phyloP scores from a whole-genome alignment of 2,888 invertebrate species.

The Hirtodrosophila trivittata region DNA sequence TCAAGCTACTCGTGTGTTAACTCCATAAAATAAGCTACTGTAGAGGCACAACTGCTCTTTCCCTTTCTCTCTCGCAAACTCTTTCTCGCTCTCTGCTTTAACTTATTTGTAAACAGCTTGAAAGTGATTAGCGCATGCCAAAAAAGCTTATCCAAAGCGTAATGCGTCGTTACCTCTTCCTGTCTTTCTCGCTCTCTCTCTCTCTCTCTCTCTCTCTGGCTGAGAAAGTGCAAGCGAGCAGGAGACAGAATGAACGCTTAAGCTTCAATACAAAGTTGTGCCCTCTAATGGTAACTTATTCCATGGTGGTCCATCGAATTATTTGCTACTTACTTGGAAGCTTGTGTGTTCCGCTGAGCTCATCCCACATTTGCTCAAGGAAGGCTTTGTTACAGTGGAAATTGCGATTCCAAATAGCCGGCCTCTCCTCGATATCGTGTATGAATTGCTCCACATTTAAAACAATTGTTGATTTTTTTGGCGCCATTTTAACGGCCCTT shows the following conservation, averaged over 20 bases:
- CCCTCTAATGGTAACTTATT: constrained; percentile 14
- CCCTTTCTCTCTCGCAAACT: not conserved
- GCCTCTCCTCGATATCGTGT: constrained; percentile 83
- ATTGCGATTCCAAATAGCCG: constrained; percentile 84
- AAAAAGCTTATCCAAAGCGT: not conserved
- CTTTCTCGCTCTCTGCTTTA: not conserved
- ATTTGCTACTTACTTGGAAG: constrained; percentile 82
- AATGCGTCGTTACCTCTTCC: not conserved
- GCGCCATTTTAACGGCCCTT: constrained; percentile 74
- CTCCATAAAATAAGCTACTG: constrained; percentile 16
- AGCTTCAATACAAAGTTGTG: constrained; percentile 24
- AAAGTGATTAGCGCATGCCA: not conserved
- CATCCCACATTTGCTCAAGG: constrained; percentile 84
- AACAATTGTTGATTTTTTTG: constrained; percentile 83
- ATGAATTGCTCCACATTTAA: constrained; percentile 84
- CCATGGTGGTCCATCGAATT: not conserved
- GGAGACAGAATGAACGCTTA: constrained; percentile 1
- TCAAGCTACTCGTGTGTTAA: not conserved
- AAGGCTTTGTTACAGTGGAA: constrained; percentile 84
- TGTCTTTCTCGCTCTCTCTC: not conserved
- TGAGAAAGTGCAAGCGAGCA: not conserved
- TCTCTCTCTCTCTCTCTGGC: not conserved
- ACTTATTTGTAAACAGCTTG: not conserved
- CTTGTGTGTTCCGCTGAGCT: constrained; percentile 82
- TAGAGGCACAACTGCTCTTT: constrained; percentile 30